These are phyloP conservation scores for Ceraclea dissimilis DNA, from an alignment of 2,888 invertebrate species.

Conservation along the genomic window DNA sequence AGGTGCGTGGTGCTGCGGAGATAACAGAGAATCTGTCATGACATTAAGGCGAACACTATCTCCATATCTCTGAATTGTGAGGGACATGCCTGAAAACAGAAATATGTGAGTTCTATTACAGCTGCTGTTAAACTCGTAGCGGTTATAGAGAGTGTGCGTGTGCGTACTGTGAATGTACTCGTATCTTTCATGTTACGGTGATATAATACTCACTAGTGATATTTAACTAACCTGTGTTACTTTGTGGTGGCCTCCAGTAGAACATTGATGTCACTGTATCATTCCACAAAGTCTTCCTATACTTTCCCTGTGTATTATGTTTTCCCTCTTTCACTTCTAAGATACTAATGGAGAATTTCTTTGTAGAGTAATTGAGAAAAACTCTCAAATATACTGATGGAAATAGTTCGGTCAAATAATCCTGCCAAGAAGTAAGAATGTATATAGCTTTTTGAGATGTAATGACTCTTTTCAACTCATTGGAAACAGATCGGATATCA, in stretches of 20 bases:
- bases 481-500: constrained; percentile 13
- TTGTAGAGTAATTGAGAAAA: constrained; percentile 56
- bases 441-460: constrained; percentile 34
- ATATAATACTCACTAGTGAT: too few species aligned
- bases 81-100: constrained; percentile 53
- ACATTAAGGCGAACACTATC: constrained; percentile 58
- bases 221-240: constrained; percentile 69
- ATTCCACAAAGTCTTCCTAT: constrained; percentile 55
- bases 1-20: constrained; percentile 54
- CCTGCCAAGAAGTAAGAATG: constrained; percentile 35
- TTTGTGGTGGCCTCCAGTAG: constrained; percentile 70
- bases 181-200: too few species aligned
- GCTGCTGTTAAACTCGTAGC: background rate
- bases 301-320: constrained; percentile 34
- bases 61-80: constrained; percentile 63
- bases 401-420: constrained; percentile 54
- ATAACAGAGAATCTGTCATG: constrained; percentile 64
- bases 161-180: too few species aligned
- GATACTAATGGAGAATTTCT: constrained; percentile 59
- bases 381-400: constrained; percentile 50
- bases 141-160: too few species aligned
- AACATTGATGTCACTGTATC: constrained; percentile 55
- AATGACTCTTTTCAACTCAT: constrained; percentile 31
- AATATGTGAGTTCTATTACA: background rate
- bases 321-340: constrained; percentile 49